Base-by-base conservation (phyloP, 1,140 invertebrate species). In the Stegodyphus dumicola region DNA sequence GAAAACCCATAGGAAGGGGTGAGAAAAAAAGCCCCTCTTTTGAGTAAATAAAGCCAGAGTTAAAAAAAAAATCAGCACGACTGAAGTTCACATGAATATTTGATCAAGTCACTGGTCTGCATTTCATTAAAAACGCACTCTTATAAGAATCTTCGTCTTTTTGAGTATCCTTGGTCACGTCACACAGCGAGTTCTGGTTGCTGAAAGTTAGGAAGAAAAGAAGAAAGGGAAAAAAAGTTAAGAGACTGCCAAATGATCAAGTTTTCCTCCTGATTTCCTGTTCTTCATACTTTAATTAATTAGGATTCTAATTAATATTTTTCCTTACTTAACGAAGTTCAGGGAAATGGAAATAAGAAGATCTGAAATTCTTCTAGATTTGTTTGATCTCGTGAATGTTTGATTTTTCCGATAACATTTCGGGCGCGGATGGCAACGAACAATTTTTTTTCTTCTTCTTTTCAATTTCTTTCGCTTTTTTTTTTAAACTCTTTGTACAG, bases 271-370 rank as follows among this genome's bases (percentile, higher is more conserved):
- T n/a, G 75, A 54, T 75, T 77, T 77, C 75, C 18, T 48, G 75
- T 15, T 77, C 56, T 66, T n/a, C 60, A 49, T 65, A 74, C 70
- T 81, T 81, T 81, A 81, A 81, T 81, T 81, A 81, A 81, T 81
- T 81, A 81, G 79, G 79, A 74, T 81, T 81, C 79, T 81, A 81
- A 81, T 81, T 81, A 81, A 81, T 81, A 81, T 81, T 81, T 81
- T 60, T 65, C 79, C 79, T 81, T 74, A 81, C 74, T 81, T 81
- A 81, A 81, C 79, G 70, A 74, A 81, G 79, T 81, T 65, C 78
- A 49, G 6, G 80, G 67, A 75, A 54, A 51, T 15, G 33, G 33
- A 83, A 66, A 17, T 49, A 60, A 71, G 54, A 60, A 71, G 64
- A 80, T 13, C 15, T 65, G 49, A 48, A 49, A 17, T 60, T 73